Conservation (phyloP, 2,113 vertebrate species). For the Rallus limicola region DNA sequence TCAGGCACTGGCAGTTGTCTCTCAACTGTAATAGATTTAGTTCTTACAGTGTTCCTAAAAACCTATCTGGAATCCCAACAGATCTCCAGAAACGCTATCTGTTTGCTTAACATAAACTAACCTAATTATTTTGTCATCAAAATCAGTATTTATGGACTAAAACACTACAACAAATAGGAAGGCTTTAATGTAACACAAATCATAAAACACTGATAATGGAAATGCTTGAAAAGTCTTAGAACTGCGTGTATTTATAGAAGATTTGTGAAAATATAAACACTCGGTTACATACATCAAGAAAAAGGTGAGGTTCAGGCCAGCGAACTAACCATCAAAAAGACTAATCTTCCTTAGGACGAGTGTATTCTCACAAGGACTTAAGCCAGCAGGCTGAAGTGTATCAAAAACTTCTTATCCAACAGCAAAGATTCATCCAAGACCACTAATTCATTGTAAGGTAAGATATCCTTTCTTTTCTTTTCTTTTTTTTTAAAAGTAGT, state of each 20-base stretch:
- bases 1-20: not conserved
- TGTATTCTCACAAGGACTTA: not conserved
- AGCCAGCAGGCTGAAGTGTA: not conserved
- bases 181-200: slow-evolving; percentile 25
- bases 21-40: not conserved
- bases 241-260: not conserved
- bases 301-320: not conserved
- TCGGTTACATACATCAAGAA: not conserved
- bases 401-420: not conserved
- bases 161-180: not conserved
- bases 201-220: slow-evolving; percentile 8
- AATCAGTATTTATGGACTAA: not conserved
- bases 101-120: not conserved
- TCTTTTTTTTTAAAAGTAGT: not conserved
- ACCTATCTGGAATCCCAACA: not conserved
- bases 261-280: not conserved
- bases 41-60: not conserved
- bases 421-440: not conserved
- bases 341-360: not conserved
- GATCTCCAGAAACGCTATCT: not conserved
- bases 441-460: not conserved
- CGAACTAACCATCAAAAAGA: not conserved
- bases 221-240: slow-evolving; percentile 18
- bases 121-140: not conserved
- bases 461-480: not conserved